Evolutionary conservation across 2,888 invertebrate species (phyloP).

Genomic region (Amblyjoppa fuscipennis): DNA sequence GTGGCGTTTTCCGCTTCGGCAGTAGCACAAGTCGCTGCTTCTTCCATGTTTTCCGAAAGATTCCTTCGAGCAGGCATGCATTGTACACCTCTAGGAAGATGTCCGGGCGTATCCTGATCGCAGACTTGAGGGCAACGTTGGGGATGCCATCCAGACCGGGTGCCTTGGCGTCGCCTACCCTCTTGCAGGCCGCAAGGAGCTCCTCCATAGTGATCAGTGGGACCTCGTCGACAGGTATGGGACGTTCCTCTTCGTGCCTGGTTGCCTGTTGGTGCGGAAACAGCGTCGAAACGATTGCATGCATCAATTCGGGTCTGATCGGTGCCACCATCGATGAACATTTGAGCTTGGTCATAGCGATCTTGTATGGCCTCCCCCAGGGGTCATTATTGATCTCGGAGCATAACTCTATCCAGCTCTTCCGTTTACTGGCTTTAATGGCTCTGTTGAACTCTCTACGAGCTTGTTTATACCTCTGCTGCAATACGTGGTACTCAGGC

Average conservation of each 20-base stretch:
- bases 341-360: conserved; percentile 55
- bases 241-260: background rate
- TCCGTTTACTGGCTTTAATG: conserved; percentile 39
- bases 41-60: conserved; percentile 63
- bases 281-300: conserved; percentile 57
- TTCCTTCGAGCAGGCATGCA: conserved; percentile 42
- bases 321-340: conserved; percentile 37
- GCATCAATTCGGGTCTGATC: conserved; percentile 53
- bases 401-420: conserved; percentile 34
- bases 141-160: conserved; percentile 53
- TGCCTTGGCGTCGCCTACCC: conserved; percentile 52
- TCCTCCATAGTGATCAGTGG: conserved; percentile 57
- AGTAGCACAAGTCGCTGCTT: conserved; percentile 62
- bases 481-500: conserved; percentile 12
- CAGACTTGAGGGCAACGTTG: conserved; percentile 54
- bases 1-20: conserved; percentile 55
- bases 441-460: conserved; percentile 39
- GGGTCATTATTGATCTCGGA: conserved; percentile 53
- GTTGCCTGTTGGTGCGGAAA: conserved; percentile 45
- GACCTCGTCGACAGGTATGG: background rate
- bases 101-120: conserved; percentile 40
- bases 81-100: conserved; percentile 53
- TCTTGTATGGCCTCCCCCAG: conserved; percentile 60
- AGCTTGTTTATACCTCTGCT: conserved; percentile 33
- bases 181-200: conserved; percentile 51